Conservation (phyloP, 2,888 invertebrate genomes). For the Hypena proboscidalis region DNA sequence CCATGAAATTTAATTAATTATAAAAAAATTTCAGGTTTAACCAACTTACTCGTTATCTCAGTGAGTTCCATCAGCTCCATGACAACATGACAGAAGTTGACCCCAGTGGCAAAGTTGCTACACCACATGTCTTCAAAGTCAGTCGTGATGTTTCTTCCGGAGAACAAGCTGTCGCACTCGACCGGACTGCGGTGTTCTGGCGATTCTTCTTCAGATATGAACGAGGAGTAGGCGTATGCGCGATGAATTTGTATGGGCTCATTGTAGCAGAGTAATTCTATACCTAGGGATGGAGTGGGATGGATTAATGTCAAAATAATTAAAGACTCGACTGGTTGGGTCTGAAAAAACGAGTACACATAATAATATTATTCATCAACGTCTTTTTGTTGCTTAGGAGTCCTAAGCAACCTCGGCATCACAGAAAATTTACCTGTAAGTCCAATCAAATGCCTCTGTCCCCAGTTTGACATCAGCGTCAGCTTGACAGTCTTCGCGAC, state of each 20-base stretch:
- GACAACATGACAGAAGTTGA: constrained; percentile 69
- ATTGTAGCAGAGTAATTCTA: constrained; percentile 74
- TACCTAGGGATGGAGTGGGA: constrained; percentile 64
- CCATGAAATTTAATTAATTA: no score
- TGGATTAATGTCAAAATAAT: constrained; percentile 21
- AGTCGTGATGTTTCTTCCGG: constrained; percentile 89
- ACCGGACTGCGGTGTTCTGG: constrained; percentile 50
- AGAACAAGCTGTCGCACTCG: constrained; percentile 85
- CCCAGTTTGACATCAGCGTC: constrained; percentile 87
- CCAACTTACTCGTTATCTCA: constrained; percentile 72
- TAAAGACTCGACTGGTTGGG: no score
- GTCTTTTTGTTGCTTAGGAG: no score
- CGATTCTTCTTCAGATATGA: constrained; percentile 54
- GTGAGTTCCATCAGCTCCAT: constrained; percentile 66
- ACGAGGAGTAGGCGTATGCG: constrained; percentile 67
- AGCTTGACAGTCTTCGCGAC: constrained; percentile 79
- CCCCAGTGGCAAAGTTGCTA: constrained; percentile 65
- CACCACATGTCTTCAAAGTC: constrained; percentile 89
- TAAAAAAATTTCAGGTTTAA: no score
- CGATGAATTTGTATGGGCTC: constrained; percentile 59
- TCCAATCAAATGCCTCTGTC: constrained; percentile 85
- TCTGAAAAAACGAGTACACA: no score
- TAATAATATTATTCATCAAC: no score
- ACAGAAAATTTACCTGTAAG: constrained; percentile 85
- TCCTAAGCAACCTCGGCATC: no score